Percentiles rank a stretch among this genome's conserved stretches.
phyloP scores from a whole-genome alignment of 2,888 invertebrate species.

The Pocota personata region DNA sequence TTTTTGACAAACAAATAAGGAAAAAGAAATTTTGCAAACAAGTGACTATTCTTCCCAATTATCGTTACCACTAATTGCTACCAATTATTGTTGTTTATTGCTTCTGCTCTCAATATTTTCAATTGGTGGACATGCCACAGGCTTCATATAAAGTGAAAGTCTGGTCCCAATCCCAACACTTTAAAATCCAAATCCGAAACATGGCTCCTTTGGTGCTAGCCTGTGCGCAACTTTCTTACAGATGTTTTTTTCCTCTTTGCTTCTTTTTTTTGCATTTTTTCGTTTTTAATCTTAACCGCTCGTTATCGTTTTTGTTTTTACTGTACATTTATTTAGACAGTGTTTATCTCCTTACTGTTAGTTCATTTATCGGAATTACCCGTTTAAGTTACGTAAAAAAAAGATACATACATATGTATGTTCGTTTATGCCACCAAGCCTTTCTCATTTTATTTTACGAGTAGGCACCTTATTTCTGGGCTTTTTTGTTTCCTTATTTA shows the following conservation, averaged over 20 bases:
- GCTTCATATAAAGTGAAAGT: conserved; percentile 15
- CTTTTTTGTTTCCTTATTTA: background rate
- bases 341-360: conserved; percentile 31
- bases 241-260: background rate
- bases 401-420: background rate
- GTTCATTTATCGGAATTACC: conserved; percentile 50
- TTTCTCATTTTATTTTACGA: conserved; percentile 49
- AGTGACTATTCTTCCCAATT: too few relatives aligned
- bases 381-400: conserved; percentile 27
- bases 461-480: conserved; percentile 15
- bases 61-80: conserved; percentile 3
- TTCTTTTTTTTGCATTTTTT: background rate
- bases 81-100: conserved; percentile 1
- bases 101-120: background rate
- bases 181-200: background rate
- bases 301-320: conserved; percentile 7
- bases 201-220: background rate
- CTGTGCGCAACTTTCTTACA: conserved; percentile 10
- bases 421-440: conserved; percentile 28
- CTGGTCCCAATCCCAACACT: background rate
- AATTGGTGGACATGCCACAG: background rate
- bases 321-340: background rate
- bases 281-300: background rate
- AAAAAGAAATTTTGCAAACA: too few relatives aligned
- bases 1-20: too few relatives aligned